Conservation (phyloP, 2,797 vertebrate genomes). For the Tarsius wallacei region DNA sequence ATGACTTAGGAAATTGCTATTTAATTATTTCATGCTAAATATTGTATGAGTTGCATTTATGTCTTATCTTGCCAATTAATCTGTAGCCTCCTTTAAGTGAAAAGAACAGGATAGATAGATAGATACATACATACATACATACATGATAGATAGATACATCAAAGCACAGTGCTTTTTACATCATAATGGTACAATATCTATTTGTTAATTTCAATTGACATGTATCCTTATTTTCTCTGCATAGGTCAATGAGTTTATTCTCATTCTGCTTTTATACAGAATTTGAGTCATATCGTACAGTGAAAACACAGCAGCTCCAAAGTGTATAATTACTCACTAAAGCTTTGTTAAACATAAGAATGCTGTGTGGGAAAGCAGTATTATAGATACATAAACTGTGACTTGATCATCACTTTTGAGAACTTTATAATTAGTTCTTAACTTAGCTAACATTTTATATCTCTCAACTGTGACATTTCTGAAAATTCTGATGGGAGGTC, state of each 20-base stretch:
- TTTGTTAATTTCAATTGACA: not conserved
- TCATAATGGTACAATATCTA: not conserved
- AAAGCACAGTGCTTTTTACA: not conserved
- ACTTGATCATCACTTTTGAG: not conserved
- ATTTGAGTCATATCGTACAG: not conserved
- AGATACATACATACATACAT: not conserved
- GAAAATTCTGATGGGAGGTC: not conserved
- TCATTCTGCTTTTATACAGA: not conserved
- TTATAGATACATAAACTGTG: not conserved
- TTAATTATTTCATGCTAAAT: not conserved
- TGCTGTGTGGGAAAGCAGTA: not conserved
- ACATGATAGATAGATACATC: not conserved
- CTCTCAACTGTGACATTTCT: not conserved
- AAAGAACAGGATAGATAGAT: not conserved
- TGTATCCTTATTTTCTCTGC: not conserved
- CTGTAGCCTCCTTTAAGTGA: not conserved
- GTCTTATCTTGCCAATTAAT: not conserved
- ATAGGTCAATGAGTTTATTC: not conserved
- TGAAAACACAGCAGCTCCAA: not conserved
- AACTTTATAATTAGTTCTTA: not conserved
- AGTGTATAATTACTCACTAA: not conserved
- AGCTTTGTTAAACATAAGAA: not conserved
- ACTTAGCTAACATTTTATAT: not conserved
- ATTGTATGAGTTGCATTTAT: not conserved
- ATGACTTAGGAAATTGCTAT: not conserved